Conservation (phyloP, 2,797 vertebrate species). For the Tinamus major region DNA sequence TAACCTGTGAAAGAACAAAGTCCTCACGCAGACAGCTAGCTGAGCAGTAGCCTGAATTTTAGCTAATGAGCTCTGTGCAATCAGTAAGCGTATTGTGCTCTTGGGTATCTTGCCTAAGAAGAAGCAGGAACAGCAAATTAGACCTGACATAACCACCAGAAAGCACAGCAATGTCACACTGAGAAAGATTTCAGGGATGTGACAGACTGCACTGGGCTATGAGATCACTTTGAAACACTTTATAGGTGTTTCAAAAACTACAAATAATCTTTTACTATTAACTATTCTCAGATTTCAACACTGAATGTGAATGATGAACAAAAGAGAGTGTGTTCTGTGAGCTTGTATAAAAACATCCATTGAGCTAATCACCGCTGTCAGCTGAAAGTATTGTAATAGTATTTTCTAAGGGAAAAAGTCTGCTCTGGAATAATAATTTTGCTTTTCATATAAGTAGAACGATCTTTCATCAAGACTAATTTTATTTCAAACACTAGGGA, state of each 20-base stretch:
- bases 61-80: neutral
- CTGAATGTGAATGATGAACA: neutral
- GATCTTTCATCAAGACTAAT: neutral
- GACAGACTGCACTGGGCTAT: accelerated
- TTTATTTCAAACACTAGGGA: neutral
- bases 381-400: neutral
- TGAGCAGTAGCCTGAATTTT: neutral
- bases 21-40: neutral
- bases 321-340: neutral
- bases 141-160: neutral
- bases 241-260: neutral
- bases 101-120: neutral
- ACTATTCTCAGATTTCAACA: neutral
- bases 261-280: neutral
- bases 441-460: neutral
- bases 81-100: neutral
- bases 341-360: neutral
- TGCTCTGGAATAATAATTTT: neutral
- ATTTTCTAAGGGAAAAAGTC: neutral
- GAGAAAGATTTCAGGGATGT: neutral
- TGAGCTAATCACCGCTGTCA: neutral
- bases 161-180: accelerated
- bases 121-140: neutral
- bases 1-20: neutral
- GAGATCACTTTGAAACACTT: accelerated